phyloP scores from a whole-genome alignment of 2,797 vertebrate species.

The Okamejei kenojei region DNA sequence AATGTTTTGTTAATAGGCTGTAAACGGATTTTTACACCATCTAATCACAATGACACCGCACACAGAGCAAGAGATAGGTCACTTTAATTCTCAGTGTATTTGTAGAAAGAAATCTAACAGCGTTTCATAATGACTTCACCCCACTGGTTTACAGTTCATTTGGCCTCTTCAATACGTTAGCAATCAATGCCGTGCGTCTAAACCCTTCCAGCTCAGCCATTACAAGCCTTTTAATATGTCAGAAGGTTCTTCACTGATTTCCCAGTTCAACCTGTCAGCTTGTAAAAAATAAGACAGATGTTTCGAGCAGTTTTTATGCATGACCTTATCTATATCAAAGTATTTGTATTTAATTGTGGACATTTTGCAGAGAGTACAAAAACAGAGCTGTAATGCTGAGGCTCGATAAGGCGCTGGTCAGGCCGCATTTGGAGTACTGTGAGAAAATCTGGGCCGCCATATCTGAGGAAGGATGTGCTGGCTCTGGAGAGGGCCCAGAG shows the following conservation, averaged over 20 bases:
- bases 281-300: not conserved
- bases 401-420: too few species aligned
- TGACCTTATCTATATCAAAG: not conserved
- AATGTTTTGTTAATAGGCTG: not conserved
- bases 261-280: not conserved
- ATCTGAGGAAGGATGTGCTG: too few species aligned
- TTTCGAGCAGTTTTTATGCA: not conserved
- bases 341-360: not conserved
- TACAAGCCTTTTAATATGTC: constrained; percentile 22
- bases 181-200: not conserved
- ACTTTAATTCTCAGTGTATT: constrained; percentile 18
- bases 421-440: too few species aligned
- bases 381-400: too few species aligned
- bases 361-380: too few species aligned
- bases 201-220: not conserved
- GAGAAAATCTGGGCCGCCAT: too few species aligned
- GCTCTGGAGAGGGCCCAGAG: too few species aligned
- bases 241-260: not conserved
- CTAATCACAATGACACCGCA: not conserved
- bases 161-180: not conserved
- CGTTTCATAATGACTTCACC: not conserved
- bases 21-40: constrained; percentile 14
- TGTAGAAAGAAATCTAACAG: constrained; percentile 16
- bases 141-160: constrained; percentile 22
- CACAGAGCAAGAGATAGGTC: constrained; percentile 23